These are phyloP conservation scores for Acanthurus lineatus DNA, from an alignment of 2,797 vertebrate genomes.

Conservation along the genomic window DNA sequence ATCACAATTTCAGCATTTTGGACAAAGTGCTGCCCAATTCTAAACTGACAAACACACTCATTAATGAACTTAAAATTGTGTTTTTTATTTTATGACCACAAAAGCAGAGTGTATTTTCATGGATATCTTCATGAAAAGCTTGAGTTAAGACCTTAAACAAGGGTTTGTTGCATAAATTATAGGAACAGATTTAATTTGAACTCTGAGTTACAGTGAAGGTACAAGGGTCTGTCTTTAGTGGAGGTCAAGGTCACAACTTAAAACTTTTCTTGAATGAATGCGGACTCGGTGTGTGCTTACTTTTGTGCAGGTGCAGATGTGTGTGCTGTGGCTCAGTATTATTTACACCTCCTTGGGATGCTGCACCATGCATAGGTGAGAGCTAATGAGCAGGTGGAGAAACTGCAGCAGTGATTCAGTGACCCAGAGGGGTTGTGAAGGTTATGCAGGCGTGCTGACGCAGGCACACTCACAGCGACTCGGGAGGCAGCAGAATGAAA, in stretches of 20 bases:
- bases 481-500: conserved; percentile 17
- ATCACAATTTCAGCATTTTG: conserved; percentile 27
- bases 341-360: not conserved
- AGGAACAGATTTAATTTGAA: not conserved
- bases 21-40: not conserved
- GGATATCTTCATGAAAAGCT: conserved; percentile 17
- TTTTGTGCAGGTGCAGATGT: not conserved
- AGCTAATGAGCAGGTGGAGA: conserved; percentile 25
- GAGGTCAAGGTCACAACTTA: not conserved
- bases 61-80: not conserved
- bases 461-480: conserved; percentile 7
- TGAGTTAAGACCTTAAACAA: too few species aligned
- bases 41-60: not conserved
- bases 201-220: not conserved
- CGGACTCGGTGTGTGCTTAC: not conserved
- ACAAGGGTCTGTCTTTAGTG: not conserved
- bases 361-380: conserved; percentile 2
- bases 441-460: conserved; percentile 48
- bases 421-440: conserved; percentile 35
- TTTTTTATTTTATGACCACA: not conserved
- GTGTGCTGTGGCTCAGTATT: not conserved
- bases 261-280: not conserved
- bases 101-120: not conserved
- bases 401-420: conserved; percentile 15
- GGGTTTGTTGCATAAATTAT: too few species aligned